phyloP scores from a whole-genome alignment of 2,888 invertebrate genomes.

The Chalcis sispes region DNA sequence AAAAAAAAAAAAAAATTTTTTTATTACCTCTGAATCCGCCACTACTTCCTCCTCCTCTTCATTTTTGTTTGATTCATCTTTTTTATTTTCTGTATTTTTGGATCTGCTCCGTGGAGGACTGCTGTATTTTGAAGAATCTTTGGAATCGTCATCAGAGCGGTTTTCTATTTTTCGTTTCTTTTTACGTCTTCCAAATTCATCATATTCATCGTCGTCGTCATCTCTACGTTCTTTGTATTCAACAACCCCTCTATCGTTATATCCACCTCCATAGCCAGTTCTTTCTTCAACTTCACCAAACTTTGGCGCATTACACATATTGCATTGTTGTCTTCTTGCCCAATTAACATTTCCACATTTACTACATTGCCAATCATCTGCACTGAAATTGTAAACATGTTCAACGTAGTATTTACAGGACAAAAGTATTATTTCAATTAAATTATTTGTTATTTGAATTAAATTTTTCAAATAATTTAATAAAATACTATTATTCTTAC shows the following conservation, averaged over 20 bases:
- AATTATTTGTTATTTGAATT: neutral
- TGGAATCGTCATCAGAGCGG: constrained; percentile 73
- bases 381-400: constrained; percentile 80
- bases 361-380: constrained; percentile 99
- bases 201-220: constrained; percentile 95
- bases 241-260: constrained; percentile 96
- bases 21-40: constrained; percentile 59
- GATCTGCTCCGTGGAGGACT: constrained; percentile 69
- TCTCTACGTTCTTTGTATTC: constrained; percentile 94
- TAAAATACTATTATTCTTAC: constrained; percentile 22
- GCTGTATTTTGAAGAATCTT: constrained; percentile 71
- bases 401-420: constrained; percentile 2
- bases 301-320: constrained; percentile 99
- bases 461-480: constrained; percentile 3
- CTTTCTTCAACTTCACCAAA: constrained; percentile 94
- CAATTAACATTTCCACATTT: constrained; percentile 99
- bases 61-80: constrained; percentile 52
- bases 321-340: constrained; percentile 97
- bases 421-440: neutral
- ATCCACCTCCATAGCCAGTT: constrained; percentile 91
- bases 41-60: constrained; percentile 39
- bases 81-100: constrained; percentile 64
- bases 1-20: constrained; percentile 28
- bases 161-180: constrained; percentile 80
- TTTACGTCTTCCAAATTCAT: constrained; percentile 87